Evolutionary conservation across 2,888 invertebrate species (phyloP), one percentile per base, ranked within the genome.

Genomic region (Pasiphila rectangulata): DNA sequence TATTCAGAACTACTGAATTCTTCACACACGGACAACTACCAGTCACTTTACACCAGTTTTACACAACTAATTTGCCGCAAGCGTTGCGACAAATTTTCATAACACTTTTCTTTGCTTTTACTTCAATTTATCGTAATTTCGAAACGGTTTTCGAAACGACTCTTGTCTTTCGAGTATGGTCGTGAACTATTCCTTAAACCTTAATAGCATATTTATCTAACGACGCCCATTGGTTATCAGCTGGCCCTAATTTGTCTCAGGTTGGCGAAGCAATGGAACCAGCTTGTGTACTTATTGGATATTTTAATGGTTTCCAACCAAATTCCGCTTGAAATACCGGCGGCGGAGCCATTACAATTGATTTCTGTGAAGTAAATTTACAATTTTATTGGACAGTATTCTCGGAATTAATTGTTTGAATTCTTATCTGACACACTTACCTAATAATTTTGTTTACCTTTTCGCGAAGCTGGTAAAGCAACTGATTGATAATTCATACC

Each of bases 191-290:
- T 67, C 65, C 66, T 56, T 56, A 65, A 63, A 63, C 71, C 71
- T 71, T 83, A 85, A 85, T 81, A 74, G 77, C 71, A 66, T 78
- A 69, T 71, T 86, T 85, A 82, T 80, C 83, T 84, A 83, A 85
- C 67, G 73, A 69, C 64, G 55, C 51, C 49, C 44, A 44, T 44
- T 41, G 61, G 65, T 80, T 81, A 85, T 83, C 82, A 61, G 51
- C 71, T 53, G 74, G 59, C 72, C 75, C 72, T 79, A 82, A 83
- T 81, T 74, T 66, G 57, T 63, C 56, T 59, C 60, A 59, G 54
- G 59, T 61, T 57, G 55, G 57, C 59, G 56, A 56, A 46, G 56
- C 63, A 58, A 67, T 64, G 60, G 63, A 68, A 62, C 55, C 57
- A 59, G 46, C 64, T 58, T 57, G 50, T 59, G 64, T 63, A 45